Percentiles rank a stretch among this genome's conserved stretches.
Conservation (phyloP, 2,113 vertebrate species). For the Verasper variegatus region DNA sequence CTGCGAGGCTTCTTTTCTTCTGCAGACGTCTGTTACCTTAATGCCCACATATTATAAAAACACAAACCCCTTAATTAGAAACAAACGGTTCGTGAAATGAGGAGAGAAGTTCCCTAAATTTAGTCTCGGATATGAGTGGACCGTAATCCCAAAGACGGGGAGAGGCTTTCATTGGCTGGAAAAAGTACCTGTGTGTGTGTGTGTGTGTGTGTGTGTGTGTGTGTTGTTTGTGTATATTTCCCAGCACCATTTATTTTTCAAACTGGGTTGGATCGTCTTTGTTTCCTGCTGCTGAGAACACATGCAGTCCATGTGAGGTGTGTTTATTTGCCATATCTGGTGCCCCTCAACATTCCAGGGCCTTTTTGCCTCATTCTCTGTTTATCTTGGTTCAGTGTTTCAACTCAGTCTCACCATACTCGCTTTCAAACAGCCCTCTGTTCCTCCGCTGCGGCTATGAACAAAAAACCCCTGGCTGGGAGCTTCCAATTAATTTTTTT, state of each 20-base stretch:
- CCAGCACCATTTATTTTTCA: slow-evolving; percentile 75
- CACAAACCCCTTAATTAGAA: slow-evolving; percentile 75
- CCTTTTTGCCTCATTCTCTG: slow-evolving; percentile 38
- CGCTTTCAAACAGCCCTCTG: slow-evolving; percentile 11
- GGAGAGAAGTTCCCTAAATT: slow-evolving; percentile 40
- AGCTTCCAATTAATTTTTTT: background rate
- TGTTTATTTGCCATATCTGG: slow-evolving; percentile 74
- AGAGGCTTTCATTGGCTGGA: slow-evolving; percentile 47
- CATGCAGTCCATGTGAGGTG: slow-evolving; percentile 60
- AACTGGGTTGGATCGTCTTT: slow-evolving; percentile 65
- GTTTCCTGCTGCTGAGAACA: slow-evolving; percentile 67
- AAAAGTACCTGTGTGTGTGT: slow-evolving; percentile 29
- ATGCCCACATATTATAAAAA: slow-evolving; percentile 58
- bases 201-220: slow-evolving; percentile 38
- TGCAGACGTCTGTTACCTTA: slow-evolving; percentile 56
- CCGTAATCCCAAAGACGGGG: slow-evolving; percentile 54
- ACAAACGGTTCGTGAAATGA: slow-evolving; percentile 60
- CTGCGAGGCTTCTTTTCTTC: slow-evolving; percentile 33
- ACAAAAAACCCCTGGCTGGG: background rate
- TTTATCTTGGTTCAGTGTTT: slow-evolving; percentile 52
- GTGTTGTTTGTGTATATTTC: slow-evolving; percentile 71
- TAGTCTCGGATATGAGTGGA: slow-evolving; percentile 34
- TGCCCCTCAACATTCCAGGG: slow-evolving; percentile 45
- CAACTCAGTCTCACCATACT: slow-evolving; percentile 33
- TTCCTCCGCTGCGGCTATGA: slow-evolving; percentile 12